Base-by-base conservation (phyloP, 2,888 invertebrate genomes). In the Agriopis marginaria region DNA sequence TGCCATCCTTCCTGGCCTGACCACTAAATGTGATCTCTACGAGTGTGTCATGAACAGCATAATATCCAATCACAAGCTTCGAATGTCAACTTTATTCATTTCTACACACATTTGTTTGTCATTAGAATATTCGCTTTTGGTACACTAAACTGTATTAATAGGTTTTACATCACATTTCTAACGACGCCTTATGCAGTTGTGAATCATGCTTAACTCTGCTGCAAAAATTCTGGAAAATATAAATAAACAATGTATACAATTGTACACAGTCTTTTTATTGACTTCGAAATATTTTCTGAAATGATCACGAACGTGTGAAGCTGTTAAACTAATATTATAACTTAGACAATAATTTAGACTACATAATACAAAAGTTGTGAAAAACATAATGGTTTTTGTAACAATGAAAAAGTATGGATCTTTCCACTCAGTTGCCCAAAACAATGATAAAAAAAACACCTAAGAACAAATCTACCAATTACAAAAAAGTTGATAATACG, bases 291-390 rank as follows among this genome's bases (percentile, higher is more conserved):
- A 50, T 10, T 61, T 50, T 11, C 10, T 12, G 47, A 14, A 50
- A 12, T 11, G 17, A 61, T 42, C 14, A 17, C 61, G 5, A 50
- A 61, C 17, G 51, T 4, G 11, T 51, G 42, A 42, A 61, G 50
- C 50, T 8, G 50, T 12, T 42, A 17, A 42, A 51, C 7, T 42
- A 51, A 61, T 44, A 47, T 39, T 55, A 9, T 55, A 55, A 63
- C 39, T 40, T 44, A 54, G 9, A 40, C 40, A 56, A 11, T 56
- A 42, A 54, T 32, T 54, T 63, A 47, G 42, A 14, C 54, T 62
- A 53, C 56, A 47, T 62, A 63, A 59, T 60, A 64, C 61, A 56
- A 65, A 69, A 53, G 49, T 65, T 50, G 39, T 49, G 14, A 47
- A 63, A 55, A 50, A 44, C 51, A 59, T 65, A 59, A 23, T 65